A percentile compares a stretch with the other conserved stretches of the same genome.
These are phyloP conservation scores for Riptortus pedestris DNA, from an alignment of 1,140 invertebrate genomes.

Conservation along the genomic window DNA sequence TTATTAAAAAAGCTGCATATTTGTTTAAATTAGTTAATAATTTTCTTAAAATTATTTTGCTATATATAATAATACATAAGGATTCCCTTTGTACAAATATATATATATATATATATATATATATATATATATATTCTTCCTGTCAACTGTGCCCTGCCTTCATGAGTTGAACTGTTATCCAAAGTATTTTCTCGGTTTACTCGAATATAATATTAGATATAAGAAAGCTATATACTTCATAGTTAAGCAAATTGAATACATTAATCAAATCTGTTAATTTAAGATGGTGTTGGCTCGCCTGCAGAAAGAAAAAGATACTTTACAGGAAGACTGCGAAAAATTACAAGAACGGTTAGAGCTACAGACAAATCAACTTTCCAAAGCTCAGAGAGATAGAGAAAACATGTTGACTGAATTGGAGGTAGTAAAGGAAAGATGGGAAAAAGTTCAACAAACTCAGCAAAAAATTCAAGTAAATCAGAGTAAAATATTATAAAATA, in stretches of 20 bases:
- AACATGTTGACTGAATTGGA: constrained; percentile 73
- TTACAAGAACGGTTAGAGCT: constrained; percentile 69
- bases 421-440: constrained; percentile 73
- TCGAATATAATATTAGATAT: no score
- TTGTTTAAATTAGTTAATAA: no score
- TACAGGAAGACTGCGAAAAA: constrained; percentile 67
- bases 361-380: constrained; percentile 63
- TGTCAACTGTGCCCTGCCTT: no score
- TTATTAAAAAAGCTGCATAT: no score
- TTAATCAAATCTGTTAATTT: constrained; percentile 15
- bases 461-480: constrained; percentile 63
- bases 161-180: no score
- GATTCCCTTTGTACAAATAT: no score
- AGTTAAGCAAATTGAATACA: background rate
- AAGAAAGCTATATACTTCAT: no score
- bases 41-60: no score
- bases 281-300: constrained; percentile 59
- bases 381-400: constrained; percentile 75
- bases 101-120: no score
- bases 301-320: constrained; percentile 76
- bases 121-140: no score
- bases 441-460: constrained; percentile 70
- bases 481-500: background rate
- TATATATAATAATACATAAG: no score
- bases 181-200: no score